Percentiles rank a stretch among this genome's conserved stretches.
Evolutionary conservation across 2,888 invertebrate species (phyloP).

Genomic region (Abscondita cerata): DNA sequence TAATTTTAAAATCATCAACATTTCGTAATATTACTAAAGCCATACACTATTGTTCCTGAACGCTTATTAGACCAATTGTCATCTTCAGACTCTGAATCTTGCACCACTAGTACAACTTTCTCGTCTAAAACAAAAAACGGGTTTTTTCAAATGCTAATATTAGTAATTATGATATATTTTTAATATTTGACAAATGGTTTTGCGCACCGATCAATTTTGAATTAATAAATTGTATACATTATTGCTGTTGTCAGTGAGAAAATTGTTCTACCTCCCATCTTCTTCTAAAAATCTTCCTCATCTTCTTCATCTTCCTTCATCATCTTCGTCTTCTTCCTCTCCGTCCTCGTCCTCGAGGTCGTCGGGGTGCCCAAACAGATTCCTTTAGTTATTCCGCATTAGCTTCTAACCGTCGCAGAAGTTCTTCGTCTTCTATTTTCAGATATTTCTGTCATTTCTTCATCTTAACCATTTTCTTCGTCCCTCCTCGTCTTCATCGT

Average conservation of each 20-base stretch:
- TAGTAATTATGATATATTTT: no score
- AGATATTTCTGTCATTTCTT: slow-evolving; percentile 28
- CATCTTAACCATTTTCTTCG: slow-evolving; percentile 57
- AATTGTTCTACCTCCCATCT: slow-evolving; percentile 38
- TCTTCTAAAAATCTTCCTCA: slow-evolving; percentile 43
- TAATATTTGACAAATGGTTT: slow-evolving; percentile 32
- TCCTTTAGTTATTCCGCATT: slow-evolving; percentile 74
- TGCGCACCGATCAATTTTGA: slow-evolving; percentile 7
- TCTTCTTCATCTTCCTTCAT: slow-evolving; percentile 49
- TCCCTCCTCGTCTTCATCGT: slow-evolving; percentile 58
- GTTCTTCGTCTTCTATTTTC: slow-evolving; percentile 64
- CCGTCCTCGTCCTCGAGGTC: slow-evolving; percentile 58
- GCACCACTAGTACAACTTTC: slow-evolving; percentile 15
- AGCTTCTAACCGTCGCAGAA: slow-evolving; percentile 73
- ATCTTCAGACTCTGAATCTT: slow-evolving; percentile 47
- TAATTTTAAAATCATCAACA: slow-evolving; percentile 62
- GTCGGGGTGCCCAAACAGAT: slow-evolving; percentile 54
- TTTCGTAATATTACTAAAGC: slow-evolving; percentile 66
- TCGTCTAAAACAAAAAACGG: neutral
- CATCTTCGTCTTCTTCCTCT: slow-evolving; percentile 44
- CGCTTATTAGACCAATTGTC: slow-evolving; percentile 34
- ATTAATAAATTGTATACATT: slow-evolving; percentile 11
- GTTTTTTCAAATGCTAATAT: no score
- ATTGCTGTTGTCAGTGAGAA: slow-evolving; percentile 57
- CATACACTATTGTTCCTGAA: slow-evolving; percentile 49